Evolutionary conservation across 2,113 vertebrate species (phyloP).

Genomic region (Lontra canadensis): DNA sequence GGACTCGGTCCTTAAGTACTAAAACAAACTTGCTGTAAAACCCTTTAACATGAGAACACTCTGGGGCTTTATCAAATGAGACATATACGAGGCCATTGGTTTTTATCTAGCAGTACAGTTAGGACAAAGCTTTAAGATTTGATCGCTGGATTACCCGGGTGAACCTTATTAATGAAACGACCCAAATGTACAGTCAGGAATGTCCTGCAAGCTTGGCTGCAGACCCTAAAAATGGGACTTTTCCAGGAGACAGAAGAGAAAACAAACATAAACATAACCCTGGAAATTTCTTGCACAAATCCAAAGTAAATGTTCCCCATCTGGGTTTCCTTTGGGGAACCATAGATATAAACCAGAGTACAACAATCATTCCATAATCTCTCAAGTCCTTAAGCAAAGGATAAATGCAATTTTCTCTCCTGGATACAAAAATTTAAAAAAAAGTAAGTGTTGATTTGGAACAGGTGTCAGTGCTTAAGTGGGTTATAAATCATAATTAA

Average conservation of each 20-base stretch:
- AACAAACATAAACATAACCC: neutral
- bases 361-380: neutral
- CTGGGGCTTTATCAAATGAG: neutral
- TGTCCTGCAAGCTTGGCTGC: neutral
- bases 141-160: neutral
- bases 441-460: constrained; percentile 9
- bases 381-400: constrained; percentile 2
- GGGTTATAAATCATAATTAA: constrained; percentile 35
- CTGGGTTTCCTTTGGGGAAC: neutral
- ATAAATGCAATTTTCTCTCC: constrained; percentile 26
- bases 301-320: constrained; percentile 17
- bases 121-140: neutral
- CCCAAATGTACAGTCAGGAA: neutral
- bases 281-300: neutral
- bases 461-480: neutral
- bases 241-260: neutral
- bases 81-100: neutral
- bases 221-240: neutral
- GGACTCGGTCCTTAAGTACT: neutral
- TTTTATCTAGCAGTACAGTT: neutral
- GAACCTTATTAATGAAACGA: neutral
- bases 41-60: neutral
- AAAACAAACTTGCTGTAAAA: neutral
- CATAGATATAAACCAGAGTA: neutral
- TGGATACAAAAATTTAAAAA: neutral